Conservation (phyloP, 2,888 invertebrate species). For the Apodemia duryi region DNA sequence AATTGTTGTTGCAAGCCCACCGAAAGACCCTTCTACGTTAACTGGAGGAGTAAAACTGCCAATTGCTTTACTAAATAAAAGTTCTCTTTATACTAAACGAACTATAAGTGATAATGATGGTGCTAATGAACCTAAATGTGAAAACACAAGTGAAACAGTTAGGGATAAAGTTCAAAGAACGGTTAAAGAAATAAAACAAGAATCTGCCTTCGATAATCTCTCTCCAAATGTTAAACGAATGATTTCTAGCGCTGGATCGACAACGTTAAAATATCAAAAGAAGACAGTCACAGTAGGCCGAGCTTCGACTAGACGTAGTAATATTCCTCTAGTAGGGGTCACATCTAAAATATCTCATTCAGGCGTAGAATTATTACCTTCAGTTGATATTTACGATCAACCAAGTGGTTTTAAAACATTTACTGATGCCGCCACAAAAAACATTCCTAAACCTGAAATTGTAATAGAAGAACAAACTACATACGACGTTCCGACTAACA, state of each 20-base stretch:
- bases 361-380: constrained; percentile 64
- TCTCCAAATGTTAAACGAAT: constrained; percentile 82
- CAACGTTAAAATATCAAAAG: constrained; percentile 65
- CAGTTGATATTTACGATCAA: constrained; percentile 71
- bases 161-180: constrained; percentile 57
- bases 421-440: constrained; percentile 43
- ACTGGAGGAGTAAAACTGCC: constrained; percentile 65
- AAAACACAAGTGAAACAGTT: constrained; percentile 46
- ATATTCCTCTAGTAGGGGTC: constrained; percentile 71
- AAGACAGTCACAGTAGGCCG: constrained; percentile 52
- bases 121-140: constrained; percentile 47
- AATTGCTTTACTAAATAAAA: constrained; percentile 62
- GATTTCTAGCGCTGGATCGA: constrained; percentile 75
- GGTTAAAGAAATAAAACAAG: constrained; percentile 44
- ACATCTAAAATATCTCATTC: constrained; percentile 75
- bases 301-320: constrained; percentile 60
- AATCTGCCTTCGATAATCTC: constrained; percentile 71
- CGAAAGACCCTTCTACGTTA: constrained; percentile 56
- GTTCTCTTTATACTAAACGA: constrained; percentile 60
- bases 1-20: constrained; percentile 37
- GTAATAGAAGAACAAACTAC: constrained; percentile 55
- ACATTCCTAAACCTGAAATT: constrained; percentile 52
- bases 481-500: constrained; percentile 71
- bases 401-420: constrained; percentile 47
- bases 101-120: constrained; percentile 68